Evolutionary conservation across 2,797 vertebrate genomes (phyloP), one percentile per base, ranked within the genome.

Genomic region (Muscicapa striata): DNA sequence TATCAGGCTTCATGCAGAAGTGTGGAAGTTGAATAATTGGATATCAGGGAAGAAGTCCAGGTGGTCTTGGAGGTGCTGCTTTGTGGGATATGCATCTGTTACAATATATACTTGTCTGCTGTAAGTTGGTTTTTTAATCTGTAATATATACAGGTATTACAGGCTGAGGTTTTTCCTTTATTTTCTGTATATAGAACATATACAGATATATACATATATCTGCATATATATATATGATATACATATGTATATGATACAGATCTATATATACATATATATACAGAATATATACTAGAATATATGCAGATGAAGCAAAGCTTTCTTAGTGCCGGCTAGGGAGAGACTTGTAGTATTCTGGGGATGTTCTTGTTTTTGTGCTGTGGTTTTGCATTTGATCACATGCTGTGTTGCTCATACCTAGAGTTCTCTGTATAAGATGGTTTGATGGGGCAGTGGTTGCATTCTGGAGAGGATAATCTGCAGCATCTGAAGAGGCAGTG

Each of bases 351-450:
- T 10, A 11, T 77, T 76, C 19, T n/a, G 51, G 29, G 30, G 7
- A 7, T 57, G 34, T 26, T 36, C 3, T 34, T 66, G 8, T 32
- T 84, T 43, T 62, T 32, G 23, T 88, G 17, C 30, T 1, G 0
- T 21, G 34, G 21, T 78, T 55, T 74, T 63, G 26, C 5, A 12
- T 51, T 54, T 51, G 18, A 6, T 74, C n/a, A 3, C 0, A 1
- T 61, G 14, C 30, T 1, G 1, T 30, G 26, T 15, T 80, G 43
- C 29, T 24, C 2, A 1, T 14, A 9, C 11, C 8, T 54, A 1
- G 17, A 40, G 11, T 15, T 34, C 14, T 32, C 20, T 3, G 0
- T 34, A 16, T 45, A 1, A 69, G 30, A 32, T 34, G 19, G 19
- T 57, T 38, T n/a, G 46, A 13, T 73, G 21, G 48, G 63, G 36